Conservation (phyloP, 1,140 invertebrate genomes). For the Aphis craccivora region DNA sequence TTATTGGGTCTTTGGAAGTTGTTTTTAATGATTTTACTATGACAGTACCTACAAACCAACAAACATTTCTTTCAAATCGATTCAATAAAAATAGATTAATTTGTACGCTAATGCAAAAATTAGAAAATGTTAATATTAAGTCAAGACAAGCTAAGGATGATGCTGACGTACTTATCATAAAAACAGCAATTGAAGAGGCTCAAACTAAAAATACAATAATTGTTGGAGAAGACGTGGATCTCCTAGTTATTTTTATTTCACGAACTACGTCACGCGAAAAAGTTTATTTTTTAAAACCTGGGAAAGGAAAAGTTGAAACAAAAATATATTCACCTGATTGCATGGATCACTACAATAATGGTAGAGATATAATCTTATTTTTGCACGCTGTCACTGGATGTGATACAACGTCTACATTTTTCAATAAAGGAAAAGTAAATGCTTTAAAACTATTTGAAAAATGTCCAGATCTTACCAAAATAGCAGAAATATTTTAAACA, state of each 20-base stretch:
- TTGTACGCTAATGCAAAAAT: neutral
- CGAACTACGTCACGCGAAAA: neutral
- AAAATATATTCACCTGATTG: neutral
- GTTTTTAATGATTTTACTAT: neutral
- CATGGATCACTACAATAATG: neutral
- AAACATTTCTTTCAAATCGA: neutral
- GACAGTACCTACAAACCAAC: neutral
- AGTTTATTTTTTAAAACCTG: too few relatives aligned
- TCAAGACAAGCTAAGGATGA: neutral
- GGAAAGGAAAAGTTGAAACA: neutral
- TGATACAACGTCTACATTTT: neutral
- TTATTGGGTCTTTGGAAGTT: neutral
- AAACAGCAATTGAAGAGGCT: neutral
- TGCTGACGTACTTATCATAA: slow-evolving; percentile 9
- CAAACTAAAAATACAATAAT: neutral
- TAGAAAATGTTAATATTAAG: neutral
- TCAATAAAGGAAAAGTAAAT: neutral
- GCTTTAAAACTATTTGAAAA: neutral
- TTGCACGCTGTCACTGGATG: neutral
- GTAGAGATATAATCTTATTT: neutral
- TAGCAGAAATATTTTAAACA: neutral
- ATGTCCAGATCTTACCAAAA: neutral
- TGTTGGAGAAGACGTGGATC: neutral
- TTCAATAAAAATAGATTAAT: neutral
- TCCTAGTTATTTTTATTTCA: neutral